These are phyloP conservation scores for Philereme vetulata DNA, from an alignment of 2,888 invertebrate genomes.

Conservation along the genomic window DNA sequence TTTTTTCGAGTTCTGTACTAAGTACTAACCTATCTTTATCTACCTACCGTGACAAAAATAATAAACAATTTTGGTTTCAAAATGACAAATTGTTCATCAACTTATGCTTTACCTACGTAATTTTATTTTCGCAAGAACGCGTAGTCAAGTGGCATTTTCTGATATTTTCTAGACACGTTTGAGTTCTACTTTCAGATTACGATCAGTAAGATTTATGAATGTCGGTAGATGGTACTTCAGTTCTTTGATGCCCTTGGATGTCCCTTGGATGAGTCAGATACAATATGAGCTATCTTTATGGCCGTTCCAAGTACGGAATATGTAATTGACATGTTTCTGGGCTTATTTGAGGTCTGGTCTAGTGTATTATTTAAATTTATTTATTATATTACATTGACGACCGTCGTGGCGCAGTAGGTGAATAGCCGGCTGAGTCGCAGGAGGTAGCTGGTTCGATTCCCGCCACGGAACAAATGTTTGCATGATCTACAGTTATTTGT, in stretches of 20 bases:
- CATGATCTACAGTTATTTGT: no score
- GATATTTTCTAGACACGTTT: constrained; percentile 60
- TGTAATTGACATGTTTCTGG: constrained; percentile 24
- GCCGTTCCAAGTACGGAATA: constrained; percentile 46
- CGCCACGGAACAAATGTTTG: no score
- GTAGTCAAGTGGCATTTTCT: constrained; percentile 38
- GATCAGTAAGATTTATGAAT: constrained; percentile 49
- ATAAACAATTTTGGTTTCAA: no score
- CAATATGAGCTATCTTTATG: constrained; percentile 46
- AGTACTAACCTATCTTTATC: no score
- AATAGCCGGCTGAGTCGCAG: no score
- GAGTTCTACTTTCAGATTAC: constrained; percentile 50
- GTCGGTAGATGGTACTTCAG: constrained; percentile 45
- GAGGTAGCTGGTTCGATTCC: no score
- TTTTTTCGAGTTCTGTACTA: no score
- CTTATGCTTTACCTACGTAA: neutral
- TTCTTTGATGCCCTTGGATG: constrained; percentile 52
- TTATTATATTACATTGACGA: no score
- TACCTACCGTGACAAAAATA: no score
- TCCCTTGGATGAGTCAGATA: constrained; percentile 42
- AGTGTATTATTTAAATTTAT: no score
- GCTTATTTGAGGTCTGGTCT: neutral
- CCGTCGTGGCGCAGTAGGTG: no score
- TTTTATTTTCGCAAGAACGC: constrained; percentile 4
- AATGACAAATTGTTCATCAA: no score